Evolutionary conservation across 2,888 invertebrate species (phyloP).

Genomic region (Erebia ligea): DNA sequence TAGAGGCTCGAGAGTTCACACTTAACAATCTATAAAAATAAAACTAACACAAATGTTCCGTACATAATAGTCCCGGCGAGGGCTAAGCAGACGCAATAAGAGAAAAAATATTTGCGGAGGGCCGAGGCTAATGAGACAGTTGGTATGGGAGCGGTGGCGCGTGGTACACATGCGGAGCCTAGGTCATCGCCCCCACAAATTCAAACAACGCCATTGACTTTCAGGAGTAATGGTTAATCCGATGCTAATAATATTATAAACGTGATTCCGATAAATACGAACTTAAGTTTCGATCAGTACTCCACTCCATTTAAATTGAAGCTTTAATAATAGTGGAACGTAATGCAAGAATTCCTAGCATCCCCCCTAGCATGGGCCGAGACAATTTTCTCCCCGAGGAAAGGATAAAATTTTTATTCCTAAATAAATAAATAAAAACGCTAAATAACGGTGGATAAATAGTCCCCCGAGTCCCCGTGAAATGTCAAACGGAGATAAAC

Average conservation of each 20-base stretch:
- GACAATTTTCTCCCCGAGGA: no score
- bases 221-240: constrained; percentile 56
- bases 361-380: no score
- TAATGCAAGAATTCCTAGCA: constrained; percentile 10
- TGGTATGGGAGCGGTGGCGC: constrained; percentile 55
- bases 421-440: no score
- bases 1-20: constrained; percentile 1
- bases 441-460: no score
- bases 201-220: constrained; percentile 56
- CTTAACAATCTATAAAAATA: constrained; percentile 15
- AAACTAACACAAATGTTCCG: constrained; percentile 51
- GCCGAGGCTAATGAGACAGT: constrained; percentile 62
- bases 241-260: constrained; percentile 50
- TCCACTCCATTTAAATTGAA: background rate
- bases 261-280: constrained; percentile 9
- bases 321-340: constrained; percentile 8
- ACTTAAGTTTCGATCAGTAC: constrained; percentile 3
- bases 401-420: no score
- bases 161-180: constrained; percentile 53
- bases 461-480: no score
- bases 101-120: constrained; percentile 65
- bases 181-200: constrained; percentile 66
- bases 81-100: constrained; percentile 58
- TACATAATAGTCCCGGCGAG: constrained; percentile 59
- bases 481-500: no score